Base-by-base conservation (phyloP, 2,113 vertebrate genomes). In the Xiphorhynchus elegans region DNA sequence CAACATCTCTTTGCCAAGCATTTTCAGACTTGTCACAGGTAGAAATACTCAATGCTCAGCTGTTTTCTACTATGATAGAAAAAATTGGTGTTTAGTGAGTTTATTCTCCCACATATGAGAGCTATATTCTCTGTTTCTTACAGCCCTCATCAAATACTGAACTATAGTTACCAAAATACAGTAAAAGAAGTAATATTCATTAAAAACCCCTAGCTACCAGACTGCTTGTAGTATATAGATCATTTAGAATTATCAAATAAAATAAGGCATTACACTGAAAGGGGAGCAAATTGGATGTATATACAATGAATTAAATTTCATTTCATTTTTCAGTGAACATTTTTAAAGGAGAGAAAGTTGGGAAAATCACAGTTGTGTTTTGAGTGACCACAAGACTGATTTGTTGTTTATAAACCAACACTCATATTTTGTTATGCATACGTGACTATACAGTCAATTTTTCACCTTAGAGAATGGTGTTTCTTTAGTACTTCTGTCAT, bases 161-260 rank as follows among this genome's bases (percentile, higher is more conserved):
- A 6, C 50, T 87, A 37, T 21, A 33, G 13, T 44, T 52, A 77
- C 25, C 90, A 92, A 94, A 92, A 89, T 89, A 53, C 17, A 81
- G 35, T 59, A 49, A 73, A 87, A 68, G 53, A 88, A 90, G 35
- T 50, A 84, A 60, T 79, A 86, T 35, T 88, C 17, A 70, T 81
- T 84, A 53, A 75, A 89, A 89, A 82, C 35, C 12, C 26, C 69
- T 74, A 52, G 31, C 40, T 80, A n/a, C 64, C 17, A 77, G 25
- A 75, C 37, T 47, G 89, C 58, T 69, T 82, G 8, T 37, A 39
- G 50, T 64, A 72, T 58, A 56, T 25, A 42, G 64, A 82, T 94
- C 3, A 77, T 29, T 95, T 94, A 87, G 49, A 90, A 91, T 88
- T 93, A 69, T 70, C 59, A 94, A 84, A 90, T 89, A 85, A 77